phyloP scores from a whole-genome alignment of 2,888 invertebrate species.

The Siphonodentalium dalli region DNA sequence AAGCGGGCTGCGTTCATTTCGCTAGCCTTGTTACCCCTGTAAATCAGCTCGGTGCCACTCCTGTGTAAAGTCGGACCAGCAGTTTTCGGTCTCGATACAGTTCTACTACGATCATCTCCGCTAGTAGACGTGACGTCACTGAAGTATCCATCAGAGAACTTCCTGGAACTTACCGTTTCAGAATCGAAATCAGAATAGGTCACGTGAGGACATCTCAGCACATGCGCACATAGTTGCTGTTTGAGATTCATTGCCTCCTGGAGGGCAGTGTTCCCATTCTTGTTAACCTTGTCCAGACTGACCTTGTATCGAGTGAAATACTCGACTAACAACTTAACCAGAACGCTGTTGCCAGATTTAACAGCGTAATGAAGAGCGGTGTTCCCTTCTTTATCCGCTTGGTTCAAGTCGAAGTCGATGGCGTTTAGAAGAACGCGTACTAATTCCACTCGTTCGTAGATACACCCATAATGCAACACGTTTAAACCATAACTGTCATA shows the following conservation, averaged over 20 bases:
- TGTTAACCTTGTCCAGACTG: slow-evolving; percentile 31
- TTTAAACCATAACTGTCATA: slow-evolving; percentile 55
- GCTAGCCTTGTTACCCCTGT: too few species aligned
- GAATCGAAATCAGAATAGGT: slow-evolving; percentile 14
- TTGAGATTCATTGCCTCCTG: slow-evolving; percentile 34
- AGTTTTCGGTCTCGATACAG: too few species aligned
- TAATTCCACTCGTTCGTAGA: slow-evolving; percentile 49
- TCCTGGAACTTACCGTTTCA: slow-evolving; percentile 16
- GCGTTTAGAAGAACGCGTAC: slow-evolving; percentile 51
- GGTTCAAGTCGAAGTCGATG: slow-evolving; percentile 57
- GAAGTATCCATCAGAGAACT: too few species aligned
- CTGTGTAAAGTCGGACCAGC: slow-evolving; percentile 21
- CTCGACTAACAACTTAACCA: slow-evolving; percentile 41
- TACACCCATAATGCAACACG: slow-evolving; percentile 60
- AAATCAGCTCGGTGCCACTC: slow-evolving; percentile 16
- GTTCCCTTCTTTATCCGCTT: slow-evolving; percentile 55
- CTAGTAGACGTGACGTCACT: too few species aligned
- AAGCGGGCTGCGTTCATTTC: too few species aligned
- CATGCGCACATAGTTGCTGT: slow-evolving; percentile 30
- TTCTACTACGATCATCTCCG: too few species aligned
- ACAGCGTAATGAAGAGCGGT: slow-evolving; percentile 61
- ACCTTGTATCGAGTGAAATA: slow-evolving; percentile 36
- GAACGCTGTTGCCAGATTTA: slow-evolving; percentile 39
- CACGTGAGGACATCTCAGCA: slow-evolving; percentile 18
- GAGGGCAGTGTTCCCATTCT: slow-evolving; percentile 34